Evolutionary conservation across 1,140 invertebrate species (phyloP), one percentile per base, ranked within the genome.

Genomic region (Stegodyphus dumicola): DNA sequence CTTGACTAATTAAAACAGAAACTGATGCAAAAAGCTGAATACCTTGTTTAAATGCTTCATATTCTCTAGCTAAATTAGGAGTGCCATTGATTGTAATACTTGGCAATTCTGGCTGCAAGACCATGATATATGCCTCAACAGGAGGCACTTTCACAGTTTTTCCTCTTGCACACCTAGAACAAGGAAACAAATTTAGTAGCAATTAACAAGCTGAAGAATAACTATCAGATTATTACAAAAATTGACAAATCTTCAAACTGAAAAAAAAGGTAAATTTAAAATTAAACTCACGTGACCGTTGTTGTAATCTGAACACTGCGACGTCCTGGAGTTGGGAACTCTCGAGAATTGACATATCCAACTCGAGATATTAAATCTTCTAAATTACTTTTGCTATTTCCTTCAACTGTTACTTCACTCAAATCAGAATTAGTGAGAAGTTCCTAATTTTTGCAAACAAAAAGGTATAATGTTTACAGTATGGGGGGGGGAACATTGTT

Each of bases 301-400:
- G 91, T 91, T 18, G 87, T 86, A 10, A 98, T 91, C 86, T 95
- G 94, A 88, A 99, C 93, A 89, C 96, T 97, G 18, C 97, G 92
- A 10, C 96, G 91, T 2, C 97, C 98, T 5, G 97, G 96, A 2
- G 97, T 98, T 0, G 98, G 97, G 91, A 95, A 97, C 87, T 95
- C 93, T 76, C 97, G 93, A 2, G 94, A 94, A 90, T 99, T 99
- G 6, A 95, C 94, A 90, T 99, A 99, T 18, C 96, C 95, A 85
- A 99, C 94, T 89, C 96, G 94, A 18, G 95, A 93, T 77, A 99
- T 92, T 6, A 98, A 90, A 5, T 94, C 95, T 90, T 98, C 96
- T 71, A 99, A 93, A 89, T 98, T 96, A 7, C 94, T 95, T 48
- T 95, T 94, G 89, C 96, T 96, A 88, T 96, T 95, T 13, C 97